Conservation (phyloP, 2,113 vertebrate species). For the Tylochromis polylepis region DNA sequence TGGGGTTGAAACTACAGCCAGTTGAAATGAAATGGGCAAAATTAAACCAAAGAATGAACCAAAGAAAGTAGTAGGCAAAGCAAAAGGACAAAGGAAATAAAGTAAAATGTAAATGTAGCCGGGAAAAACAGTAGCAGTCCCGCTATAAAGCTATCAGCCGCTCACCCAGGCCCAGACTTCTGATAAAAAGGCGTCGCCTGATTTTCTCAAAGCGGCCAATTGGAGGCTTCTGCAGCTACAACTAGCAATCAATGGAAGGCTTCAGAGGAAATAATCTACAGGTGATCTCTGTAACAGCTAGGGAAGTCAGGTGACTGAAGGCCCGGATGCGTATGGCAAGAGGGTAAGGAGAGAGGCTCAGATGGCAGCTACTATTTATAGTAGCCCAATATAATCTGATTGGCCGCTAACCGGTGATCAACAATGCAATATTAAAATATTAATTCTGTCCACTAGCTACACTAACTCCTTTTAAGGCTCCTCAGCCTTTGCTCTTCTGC, state of each 20-base stretch:
- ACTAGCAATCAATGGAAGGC: background rate
- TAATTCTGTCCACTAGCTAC: background rate
- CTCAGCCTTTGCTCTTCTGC: background rate
- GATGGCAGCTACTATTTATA: background rate
- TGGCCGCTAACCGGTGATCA: background rate
- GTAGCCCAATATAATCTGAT: background rate
- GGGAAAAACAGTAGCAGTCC: rapidly evolving
- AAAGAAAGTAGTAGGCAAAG: rapidly evolving
- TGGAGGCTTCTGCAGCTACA: background rate
- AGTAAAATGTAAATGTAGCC: background rate
- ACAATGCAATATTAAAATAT: background rate
- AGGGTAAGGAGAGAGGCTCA: background rate
- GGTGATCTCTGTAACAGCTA: background rate
- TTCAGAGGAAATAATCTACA: background rate
- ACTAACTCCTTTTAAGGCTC: background rate
- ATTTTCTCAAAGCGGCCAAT: background rate
- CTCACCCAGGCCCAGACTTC: background rate
- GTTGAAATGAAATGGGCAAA: background rate
- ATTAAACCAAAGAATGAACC: background rate
- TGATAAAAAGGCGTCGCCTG: background rate
- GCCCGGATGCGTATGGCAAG: rapidly evolving
- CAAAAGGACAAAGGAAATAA: background rate
- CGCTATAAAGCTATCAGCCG: background rate
- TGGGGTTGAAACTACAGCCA: background rate
- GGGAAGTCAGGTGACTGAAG: background rate